Evolutionary conservation across 2,113 vertebrate species (phyloP).

Genomic region (Limanda limanda): DNA sequence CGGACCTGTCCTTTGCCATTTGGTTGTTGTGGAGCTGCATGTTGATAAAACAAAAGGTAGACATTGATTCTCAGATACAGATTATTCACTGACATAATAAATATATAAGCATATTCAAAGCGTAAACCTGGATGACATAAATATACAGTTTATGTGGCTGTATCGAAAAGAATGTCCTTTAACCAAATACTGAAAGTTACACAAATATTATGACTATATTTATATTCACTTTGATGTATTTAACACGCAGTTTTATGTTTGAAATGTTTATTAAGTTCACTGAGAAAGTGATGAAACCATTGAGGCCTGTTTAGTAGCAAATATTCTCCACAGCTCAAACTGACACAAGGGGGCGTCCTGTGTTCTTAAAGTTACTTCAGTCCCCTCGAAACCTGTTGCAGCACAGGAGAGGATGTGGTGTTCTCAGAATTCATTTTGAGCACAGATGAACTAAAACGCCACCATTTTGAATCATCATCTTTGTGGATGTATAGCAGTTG

Average conservation of each 20-base stretch:
- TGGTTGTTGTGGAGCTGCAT: conserved; percentile 2
- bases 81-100: not conserved
- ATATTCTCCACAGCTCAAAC: conserved; percentile 9
- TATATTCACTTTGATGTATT: not conserved
- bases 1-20: not conserved
- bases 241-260: not conserved
- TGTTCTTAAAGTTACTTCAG: conserved; percentile 38
- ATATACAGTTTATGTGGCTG: not conserved
- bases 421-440: not conserved
- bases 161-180: not conserved
- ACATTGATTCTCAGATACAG: not conserved
- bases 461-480: not conserved
- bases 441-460: not conserved
- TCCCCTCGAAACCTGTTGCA: conserved; percentile 55
- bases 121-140: not conserved
- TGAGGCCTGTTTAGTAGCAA: not conserved
- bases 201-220: not conserved
- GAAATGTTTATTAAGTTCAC: no score
- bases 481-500: not conserved
- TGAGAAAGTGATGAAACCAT: not conserved
- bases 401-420: not conserved
- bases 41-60: not conserved
- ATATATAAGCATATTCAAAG: not conserved
- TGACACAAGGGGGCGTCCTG: conserved; percentile 73
- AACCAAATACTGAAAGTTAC: no score